A percentile compares a stretch with the other conserved stretches of the same genome.
phyloP scores from a whole-genome alignment of 2,888 invertebrate genomes.

The Meta bourneti region DNA sequence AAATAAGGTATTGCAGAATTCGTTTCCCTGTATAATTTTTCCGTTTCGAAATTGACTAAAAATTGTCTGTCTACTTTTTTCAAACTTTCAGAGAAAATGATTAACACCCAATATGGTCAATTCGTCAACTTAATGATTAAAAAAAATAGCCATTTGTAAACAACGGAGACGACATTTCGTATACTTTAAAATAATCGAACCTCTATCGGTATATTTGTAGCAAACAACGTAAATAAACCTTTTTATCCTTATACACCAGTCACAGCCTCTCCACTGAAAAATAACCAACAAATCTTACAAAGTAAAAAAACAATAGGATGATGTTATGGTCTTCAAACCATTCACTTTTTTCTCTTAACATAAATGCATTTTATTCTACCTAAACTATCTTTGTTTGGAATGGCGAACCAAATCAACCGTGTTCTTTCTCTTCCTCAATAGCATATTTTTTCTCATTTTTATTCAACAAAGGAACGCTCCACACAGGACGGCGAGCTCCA shows the following conservation, averaged over 20 bases:
- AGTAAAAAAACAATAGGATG: background rate
- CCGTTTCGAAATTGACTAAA: no score
- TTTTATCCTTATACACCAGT: background rate
- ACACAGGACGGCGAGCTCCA: background rate
- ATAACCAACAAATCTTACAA: background rate
- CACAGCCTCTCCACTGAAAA: background rate
- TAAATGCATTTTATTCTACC: background rate
- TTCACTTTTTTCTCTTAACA: background rate
- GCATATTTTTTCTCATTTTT: background rate
- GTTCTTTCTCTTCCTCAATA: conserved; percentile 1
- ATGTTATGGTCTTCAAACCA: background rate
- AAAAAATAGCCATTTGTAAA: no score
- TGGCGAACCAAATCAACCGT: conserved; percentile 1
- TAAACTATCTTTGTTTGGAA: conserved; percentile 21
- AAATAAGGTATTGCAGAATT: no score
- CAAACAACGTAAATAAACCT: background rate
- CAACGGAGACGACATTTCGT: no score
- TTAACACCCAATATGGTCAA: no score
- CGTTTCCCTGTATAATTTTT: no score
- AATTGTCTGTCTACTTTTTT: no score
- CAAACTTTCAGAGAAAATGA: no score
- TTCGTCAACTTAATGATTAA: no score
- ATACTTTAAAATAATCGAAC: no score
- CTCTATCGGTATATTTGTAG: no score
- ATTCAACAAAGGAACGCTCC: conserved; percentile 4